Evolutionary conservation across 2,888 invertebrate genomes (phyloP), one percentile per base, ranked within the genome.

Genomic region (Panorpa germanica): DNA sequence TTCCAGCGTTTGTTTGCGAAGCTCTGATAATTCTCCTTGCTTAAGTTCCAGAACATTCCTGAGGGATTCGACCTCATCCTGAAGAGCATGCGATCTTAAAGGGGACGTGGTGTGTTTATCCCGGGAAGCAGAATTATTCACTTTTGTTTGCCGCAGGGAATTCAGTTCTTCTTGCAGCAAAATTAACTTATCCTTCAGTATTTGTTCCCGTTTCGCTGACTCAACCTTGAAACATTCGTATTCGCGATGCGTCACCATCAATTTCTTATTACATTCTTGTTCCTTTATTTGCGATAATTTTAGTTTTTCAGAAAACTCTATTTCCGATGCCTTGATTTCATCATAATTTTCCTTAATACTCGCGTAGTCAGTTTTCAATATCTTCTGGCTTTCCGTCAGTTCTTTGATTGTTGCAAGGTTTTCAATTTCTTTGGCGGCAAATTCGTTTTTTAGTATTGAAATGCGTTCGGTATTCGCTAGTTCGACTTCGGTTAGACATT

Each of bases 1-100:
- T 41, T 77, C 71, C 14, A 70, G 67, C 33, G 73, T 66, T 33
- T 72, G 66, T 43, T 71, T 71, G 25, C 73, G 65, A 27, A 91
- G 57, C 11, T 78, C 70, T 2, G 74, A 72, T 45, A 86, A 70
- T 56, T 93, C 90, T 14, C 74, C 70, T 48, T 82, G 82, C 45
- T 82, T 76, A 45, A 93, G 59, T 43, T 91, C 91, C 35, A 93
- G 60, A 3, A 93, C 91, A 20, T 78, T 74, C 38, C 83, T 69
- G 35, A 93, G 58, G 11, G 90, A 90, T 41, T 77, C 74, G 2
- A 78, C 73, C 52, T 85, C 77, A 35, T 71, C 72, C 41, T 71
- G 62, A 22, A 78, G 42, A 42, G 65, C 46, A 51, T 42, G 43
- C 8, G 43, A 25, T 15, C 11, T n/a, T n/a, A n/a, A n/a, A n/a